These are phyloP conservation scores for Aethes cnicana DNA, from an alignment of 2,888 invertebrate genomes.

Conservation along the genomic window DNA sequence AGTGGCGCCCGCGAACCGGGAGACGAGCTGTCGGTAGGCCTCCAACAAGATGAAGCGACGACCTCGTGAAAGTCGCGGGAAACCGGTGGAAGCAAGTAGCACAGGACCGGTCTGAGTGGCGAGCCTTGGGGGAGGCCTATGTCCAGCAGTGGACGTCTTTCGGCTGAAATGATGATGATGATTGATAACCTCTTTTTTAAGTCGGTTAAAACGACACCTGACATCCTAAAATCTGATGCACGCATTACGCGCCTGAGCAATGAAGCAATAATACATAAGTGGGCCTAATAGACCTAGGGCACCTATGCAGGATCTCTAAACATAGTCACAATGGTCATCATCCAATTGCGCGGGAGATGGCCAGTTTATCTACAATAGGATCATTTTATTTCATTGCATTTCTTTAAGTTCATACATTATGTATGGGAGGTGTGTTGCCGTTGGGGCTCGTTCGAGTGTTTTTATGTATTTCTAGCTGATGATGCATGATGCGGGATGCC, in stretches of 20 bases:
- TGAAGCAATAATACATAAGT: slow-evolving; percentile 72
- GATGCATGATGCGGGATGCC: too few species aligned
- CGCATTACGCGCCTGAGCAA: slow-evolving; percentile 56
- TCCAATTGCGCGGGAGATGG: slow-evolving; percentile 77
- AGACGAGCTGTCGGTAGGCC: too few species aligned
- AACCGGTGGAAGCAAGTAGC: too few species aligned
- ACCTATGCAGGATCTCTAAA: slow-evolving; percentile 81
- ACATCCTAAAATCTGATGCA: slow-evolving; percentile 10
- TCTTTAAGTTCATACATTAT: slow-evolving; percentile 77
- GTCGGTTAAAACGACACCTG: too few species aligned
- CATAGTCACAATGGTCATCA: slow-evolving; percentile 81
- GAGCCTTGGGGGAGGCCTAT: too few species aligned
- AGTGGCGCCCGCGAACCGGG: too few species aligned
- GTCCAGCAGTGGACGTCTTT: too few species aligned
- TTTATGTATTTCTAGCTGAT: background rate
- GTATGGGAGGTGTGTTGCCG: slow-evolving; percentile 45
- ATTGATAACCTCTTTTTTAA: too few species aligned
- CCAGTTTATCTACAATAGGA: slow-evolving; percentile 73
- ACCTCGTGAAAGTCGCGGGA: too few species aligned
- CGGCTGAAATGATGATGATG: too few species aligned
- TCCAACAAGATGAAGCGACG: too few species aligned
- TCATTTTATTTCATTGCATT: slow-evolving; percentile 67
- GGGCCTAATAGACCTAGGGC: slow-evolving; percentile 58
- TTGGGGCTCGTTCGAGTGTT: slow-evolving; percentile 6
- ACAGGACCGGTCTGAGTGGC: too few species aligned